Evolutionary conservation across 2,113 vertebrate species (phyloP), one percentile per base, ranked within the genome.

Genomic region (Xiphorhynchus elegans): DNA sequence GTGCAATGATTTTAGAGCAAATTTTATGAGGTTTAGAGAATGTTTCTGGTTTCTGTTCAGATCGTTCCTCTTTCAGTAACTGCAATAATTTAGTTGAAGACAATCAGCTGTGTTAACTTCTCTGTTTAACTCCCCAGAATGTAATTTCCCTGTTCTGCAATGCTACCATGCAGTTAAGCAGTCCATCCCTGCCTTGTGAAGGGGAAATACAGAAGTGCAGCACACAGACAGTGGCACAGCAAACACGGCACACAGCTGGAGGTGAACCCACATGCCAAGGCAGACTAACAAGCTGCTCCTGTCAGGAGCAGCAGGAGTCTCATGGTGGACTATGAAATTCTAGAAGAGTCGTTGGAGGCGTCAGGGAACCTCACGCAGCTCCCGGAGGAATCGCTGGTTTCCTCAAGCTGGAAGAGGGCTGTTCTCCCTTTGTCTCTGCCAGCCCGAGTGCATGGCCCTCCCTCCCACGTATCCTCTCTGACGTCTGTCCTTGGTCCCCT

Each of bases 211-310:
- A 40, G 58, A 25, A 37, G 35, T 1, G 13, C 42, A 33, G 64
- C 21, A 7, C 40, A 5, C 17, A 5, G 46, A 6, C 13, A n/a
- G 52, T 0, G 0, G n/a, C 2, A 1, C 29, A 31, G 39, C 70
- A 7, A 7, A 18, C 17, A 23, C 9, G 1, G 75, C 31, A 13
- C 31, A 10, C 18, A 23, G 59, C 59, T 23, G 78, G 24, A 44
- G 58, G 35, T 7, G 62, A 56, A 74, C 53, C 59, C 21, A 42
- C 23, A 13, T 29, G 7, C 40, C 55, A 6, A 23, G 77, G 44
- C 70, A 47, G 29, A 11, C 37, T 58, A 26, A 64, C 49, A 37
- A 52, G 64, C 8, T 0, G 28, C 59, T 73, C 35, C 33, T 28
- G 17, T 33, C 55, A 12, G 47, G 8, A 66, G 44, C 81, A 75